Evolutionary conservation across 2,113 vertebrate species (phyloP).

Genomic region (Boleophthalmus pectinirostris): DNA sequence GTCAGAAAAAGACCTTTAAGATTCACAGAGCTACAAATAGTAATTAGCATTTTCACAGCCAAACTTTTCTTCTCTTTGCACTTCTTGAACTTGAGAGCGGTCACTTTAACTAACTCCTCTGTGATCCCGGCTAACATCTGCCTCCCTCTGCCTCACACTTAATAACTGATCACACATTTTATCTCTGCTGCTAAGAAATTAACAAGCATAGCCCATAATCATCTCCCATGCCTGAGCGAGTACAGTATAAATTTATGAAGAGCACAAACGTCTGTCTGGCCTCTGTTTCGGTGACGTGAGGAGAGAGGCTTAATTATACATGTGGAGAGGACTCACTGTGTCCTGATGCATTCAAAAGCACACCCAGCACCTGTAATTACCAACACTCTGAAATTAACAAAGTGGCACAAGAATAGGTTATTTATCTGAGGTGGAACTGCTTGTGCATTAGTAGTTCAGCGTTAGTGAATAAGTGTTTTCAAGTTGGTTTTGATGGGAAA

Average conservation of each 20-base stretch:
- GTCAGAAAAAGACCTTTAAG: too few relatives aligned
- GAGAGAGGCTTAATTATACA: not conserved
- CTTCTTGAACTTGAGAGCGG: not conserved
- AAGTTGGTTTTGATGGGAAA: too few relatives aligned
- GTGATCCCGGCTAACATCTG: not conserved
- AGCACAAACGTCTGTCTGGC: slow-evolving; percentile 12
- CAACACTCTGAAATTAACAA: slow-evolving; percentile 43
- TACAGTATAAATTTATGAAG: slow-evolving; percentile 26
- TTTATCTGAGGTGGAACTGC: not conserved
- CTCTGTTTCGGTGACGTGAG: slow-evolving; percentile 28
- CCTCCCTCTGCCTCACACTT: slow-evolving; percentile 9
- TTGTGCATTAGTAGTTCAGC: too few relatives aligned
- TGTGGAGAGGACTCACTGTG: not conserved
- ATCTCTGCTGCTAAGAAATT: slow-evolving; percentile 5
- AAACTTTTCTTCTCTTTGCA: not conserved
- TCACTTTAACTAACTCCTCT: not conserved
- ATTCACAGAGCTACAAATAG: too few relatives aligned
- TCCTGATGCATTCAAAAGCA: slow-evolving; percentile 52
- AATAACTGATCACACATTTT: slow-evolving; percentile 27
- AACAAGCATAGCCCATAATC: slow-evolving; percentile 41
- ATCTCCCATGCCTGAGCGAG: slow-evolving; percentile 15
- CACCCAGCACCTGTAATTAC: slow-evolving; percentile 57
- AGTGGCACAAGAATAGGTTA: not conserved
- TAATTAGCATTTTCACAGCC: not conserved
- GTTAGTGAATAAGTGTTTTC: too few relatives aligned